Percentiles rank a stretch among this genome's conserved stretches.
Evolutionary conservation across 2,888 invertebrate species (phyloP).

Genomic region (Tenthredo livida): DNA sequence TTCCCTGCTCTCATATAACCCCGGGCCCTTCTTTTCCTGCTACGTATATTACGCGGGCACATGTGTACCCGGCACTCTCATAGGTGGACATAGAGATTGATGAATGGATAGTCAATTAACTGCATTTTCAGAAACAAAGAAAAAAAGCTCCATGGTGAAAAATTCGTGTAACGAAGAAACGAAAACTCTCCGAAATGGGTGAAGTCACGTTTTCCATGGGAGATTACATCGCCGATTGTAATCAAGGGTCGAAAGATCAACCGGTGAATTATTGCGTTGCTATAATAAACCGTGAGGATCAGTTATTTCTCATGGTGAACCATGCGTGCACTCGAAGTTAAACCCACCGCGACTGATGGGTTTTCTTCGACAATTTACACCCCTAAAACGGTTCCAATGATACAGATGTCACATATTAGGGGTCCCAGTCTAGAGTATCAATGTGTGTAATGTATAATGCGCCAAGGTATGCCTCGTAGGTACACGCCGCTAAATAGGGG

Average conservation of each 20-base stretch:
- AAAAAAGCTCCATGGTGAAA: neutral
- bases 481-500: slow-evolving; percentile 46
- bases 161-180: neutral
- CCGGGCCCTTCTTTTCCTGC: neutral
- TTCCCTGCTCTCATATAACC: neutral
- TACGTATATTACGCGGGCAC: neutral
- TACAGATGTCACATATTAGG: slow-evolving; percentile 74
- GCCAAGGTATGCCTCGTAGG: slow-evolving; percentile 4
- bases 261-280: neutral
- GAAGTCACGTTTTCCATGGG: neutral
- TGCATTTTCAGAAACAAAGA: neutral
- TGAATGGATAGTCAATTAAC: neutral
- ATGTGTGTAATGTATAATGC: slow-evolving; percentile 8
- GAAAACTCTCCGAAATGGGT: neutral
- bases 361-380: slow-evolving; percentile 43
- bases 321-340: slow-evolving; percentile 13
- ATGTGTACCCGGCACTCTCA: neutral
- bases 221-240: neutral
- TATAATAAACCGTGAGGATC: slow-evolving; percentile 22
- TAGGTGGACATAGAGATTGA: neutral
- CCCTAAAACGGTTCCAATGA: slow-evolving; percentile 66
- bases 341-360: slow-evolving; percentile 51
- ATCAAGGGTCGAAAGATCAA: neutral
- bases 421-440: neutral
- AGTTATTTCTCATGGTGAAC: neutral